Conservation (phyloP, 2,113 vertebrate genomes). For the Donacobius atricapilla region DNA sequence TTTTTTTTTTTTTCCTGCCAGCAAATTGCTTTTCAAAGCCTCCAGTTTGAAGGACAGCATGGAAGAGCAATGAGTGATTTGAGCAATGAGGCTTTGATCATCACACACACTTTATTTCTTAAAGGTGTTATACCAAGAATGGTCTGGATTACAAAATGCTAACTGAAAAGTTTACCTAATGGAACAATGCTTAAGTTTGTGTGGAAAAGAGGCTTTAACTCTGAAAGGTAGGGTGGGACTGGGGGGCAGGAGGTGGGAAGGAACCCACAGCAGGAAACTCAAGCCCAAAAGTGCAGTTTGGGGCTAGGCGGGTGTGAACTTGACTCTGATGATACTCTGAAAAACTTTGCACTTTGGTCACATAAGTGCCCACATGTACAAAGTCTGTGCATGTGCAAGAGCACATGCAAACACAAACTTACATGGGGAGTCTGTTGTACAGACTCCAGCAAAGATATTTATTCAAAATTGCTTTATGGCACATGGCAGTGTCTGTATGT, state of each 20-base stretch:
- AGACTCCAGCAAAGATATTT: slow-evolving; percentile 55
- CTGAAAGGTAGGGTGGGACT: not conserved
- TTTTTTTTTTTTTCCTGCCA: not conserved
- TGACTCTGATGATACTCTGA: slow-evolving; percentile 53
- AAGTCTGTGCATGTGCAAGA: slow-evolving; percentile 61
- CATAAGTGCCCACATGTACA: slow-evolving; percentile 74
- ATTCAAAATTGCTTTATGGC: slow-evolving; percentile 63
- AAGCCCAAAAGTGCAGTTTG: not conserved
- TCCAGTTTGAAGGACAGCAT: slow-evolving; percentile 7
- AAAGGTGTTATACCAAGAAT: slow-evolving; percentile 57
- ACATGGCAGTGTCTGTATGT: not conserved
- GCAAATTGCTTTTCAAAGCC: slow-evolving; percentile 20
- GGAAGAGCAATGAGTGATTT: not conserved
- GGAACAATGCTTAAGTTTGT: not conserved
- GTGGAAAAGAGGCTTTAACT: slow-evolving; percentile 56
- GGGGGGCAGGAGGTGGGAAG: not conserved
- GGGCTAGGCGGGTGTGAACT: slow-evolving; percentile 23
- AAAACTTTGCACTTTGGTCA: slow-evolving; percentile 72
- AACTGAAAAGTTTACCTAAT: slow-evolving; percentile 62
- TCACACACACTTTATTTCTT: not conserved
- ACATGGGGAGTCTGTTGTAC: slow-evolving; percentile 39
- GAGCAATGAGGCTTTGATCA: slow-evolving; percentile 33
- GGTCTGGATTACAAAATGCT: slow-evolving; percentile 63
- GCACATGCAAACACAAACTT: slow-evolving; percentile 49
- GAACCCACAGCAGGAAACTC: not conserved